Base-by-base conservation (phyloP, 2,888 invertebrate species). In the Calliphora vomitoria region DNA sequence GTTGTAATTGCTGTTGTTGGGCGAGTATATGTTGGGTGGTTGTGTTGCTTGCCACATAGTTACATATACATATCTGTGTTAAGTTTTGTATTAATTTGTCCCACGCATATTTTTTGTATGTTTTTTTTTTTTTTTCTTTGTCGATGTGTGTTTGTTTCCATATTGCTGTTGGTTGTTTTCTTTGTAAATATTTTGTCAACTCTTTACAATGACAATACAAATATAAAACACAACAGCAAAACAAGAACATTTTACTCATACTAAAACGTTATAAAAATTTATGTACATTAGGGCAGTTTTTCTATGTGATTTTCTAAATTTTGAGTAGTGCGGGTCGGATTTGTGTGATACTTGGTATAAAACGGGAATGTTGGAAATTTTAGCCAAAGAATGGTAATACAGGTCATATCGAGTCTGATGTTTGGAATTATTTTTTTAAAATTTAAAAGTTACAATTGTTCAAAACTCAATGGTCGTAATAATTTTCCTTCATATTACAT, bases 131-230 rank as follows among this genome's bases (percentile, higher is more conserved):
- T 71, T 15, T n/a, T 78, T 25, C 80, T 15, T 15, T 44, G 13
- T 58, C 8, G 35, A 18, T 38, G 31, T 71, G n/a, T 50, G 11
- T 18, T 11, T 53, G 69, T 81, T 53, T 72, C n/a, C 8, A 10
- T 38, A 71, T 72, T 76, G 81, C 85, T 78, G 64, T 47, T 53
- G 85, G 85, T 71, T 81, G 64, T 85, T 82, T 60, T 66, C 71
- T 72, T 60, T 78, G 72, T 68, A 74, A 86, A 82, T 86, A 86
- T 82, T 82, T 86, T 78, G 69, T 71, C 74, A 82, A 78, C 72
- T 78, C 44, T 82, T 78, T 86, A 62, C 66, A 75, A 78, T 78
- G 78, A 47, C 78, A 86, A 74, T 41, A 60, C 64, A 76, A 78
- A 74, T 78, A 74, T 31, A 66, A 68, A 82, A 82, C 47, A 68